A percentile compares a stretch with the other conserved stretches of the same genome.
Conservation (phyloP, 2,888 invertebrate species). For the Serrognathus titanus region DNA sequence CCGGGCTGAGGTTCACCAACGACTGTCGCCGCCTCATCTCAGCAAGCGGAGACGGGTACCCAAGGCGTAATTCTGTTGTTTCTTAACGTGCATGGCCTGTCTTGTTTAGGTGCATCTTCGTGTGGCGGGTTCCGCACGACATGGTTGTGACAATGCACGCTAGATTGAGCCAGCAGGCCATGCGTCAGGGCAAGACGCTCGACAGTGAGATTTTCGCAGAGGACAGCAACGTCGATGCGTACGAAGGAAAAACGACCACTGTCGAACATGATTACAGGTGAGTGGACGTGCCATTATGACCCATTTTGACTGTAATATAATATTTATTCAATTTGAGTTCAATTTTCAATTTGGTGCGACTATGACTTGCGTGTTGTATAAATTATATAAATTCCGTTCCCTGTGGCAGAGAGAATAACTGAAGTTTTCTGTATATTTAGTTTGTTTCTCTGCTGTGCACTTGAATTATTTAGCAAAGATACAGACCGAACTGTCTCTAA, state of each 20-base stretch:
- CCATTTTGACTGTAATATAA: too few species aligned
- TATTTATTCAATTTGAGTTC: too few species aligned
- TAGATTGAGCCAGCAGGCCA: slow-evolving; percentile 75
- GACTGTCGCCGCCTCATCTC: slow-evolving; percentile 89
- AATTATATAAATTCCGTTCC: too few species aligned
- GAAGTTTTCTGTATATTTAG: too few species aligned
- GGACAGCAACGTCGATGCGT: slow-evolving; percentile 35
- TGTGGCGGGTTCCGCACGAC: slow-evolving; percentile 93
- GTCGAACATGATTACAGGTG: slow-evolving; percentile 61
- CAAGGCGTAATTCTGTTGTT: background rate
- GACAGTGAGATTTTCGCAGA: slow-evolving; percentile 43
- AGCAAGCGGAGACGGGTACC: slow-evolving; percentile 80
- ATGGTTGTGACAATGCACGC: slow-evolving; percentile 93
- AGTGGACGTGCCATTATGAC: too few species aligned
- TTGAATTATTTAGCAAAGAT: too few species aligned
- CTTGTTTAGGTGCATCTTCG: slow-evolving; percentile 73
- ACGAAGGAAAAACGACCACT: slow-evolving; percentile 46
- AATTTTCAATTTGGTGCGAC: too few species aligned
- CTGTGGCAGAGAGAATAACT: too few species aligned
- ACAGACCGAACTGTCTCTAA: too few species aligned
- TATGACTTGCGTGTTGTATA: too few species aligned
- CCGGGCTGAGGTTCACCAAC: slow-evolving; percentile 82
- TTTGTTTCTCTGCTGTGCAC: too few species aligned
- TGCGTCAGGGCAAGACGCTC: slow-evolving; percentile 64
- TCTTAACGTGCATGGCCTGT: background rate